Evolutionary conservation across 2,797 vertebrate species (phyloP).

Genomic region (Sebastes flavidus): DNA sequence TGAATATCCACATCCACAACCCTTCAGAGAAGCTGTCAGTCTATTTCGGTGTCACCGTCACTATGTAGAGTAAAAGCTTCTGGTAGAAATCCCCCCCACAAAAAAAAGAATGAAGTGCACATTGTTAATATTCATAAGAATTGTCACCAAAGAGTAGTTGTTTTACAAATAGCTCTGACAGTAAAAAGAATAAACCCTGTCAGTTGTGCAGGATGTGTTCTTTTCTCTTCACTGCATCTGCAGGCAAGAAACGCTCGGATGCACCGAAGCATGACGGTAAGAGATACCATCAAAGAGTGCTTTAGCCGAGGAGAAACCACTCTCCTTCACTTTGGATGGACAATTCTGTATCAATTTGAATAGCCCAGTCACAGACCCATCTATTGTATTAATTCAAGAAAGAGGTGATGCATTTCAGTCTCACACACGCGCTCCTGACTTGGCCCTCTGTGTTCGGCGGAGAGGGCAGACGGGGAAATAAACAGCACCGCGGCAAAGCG

Average conservation of each 20-base stretch:
- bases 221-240: constrained; percentile 66
- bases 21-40: constrained; percentile 27
- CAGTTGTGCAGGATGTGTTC: constrained; percentile 68
- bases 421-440: background rate
- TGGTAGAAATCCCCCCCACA: background rate
- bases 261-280: constrained; percentile 63
- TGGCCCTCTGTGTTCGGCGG: background rate
- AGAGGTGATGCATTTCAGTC: constrained; percentile 31
- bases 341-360: constrained; percentile 31
- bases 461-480: constrained; percentile 21
- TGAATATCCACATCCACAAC: constrained; percentile 36
- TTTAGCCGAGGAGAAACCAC: constrained; percentile 40
- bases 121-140: constrained; percentile 43
- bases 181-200: constrained; percentile 66
- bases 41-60: constrained; percentile 20
- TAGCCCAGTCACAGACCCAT: background rate
- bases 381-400: constrained; percentile 24
- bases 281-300: constrained; percentile 60
- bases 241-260: constrained; percentile 56
- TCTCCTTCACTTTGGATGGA: constrained; percentile 31
- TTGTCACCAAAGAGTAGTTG: constrained; percentile 28
- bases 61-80: constrained; percentile 2
- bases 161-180: constrained; percentile 57
- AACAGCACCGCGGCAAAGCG: constrained; percentile 32
- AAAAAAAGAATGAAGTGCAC: background rate